These are phyloP conservation scores for Cydia strobilella DNA, from an alignment of 1,140 invertebrate genomes.

Conservation along the genomic window DNA sequence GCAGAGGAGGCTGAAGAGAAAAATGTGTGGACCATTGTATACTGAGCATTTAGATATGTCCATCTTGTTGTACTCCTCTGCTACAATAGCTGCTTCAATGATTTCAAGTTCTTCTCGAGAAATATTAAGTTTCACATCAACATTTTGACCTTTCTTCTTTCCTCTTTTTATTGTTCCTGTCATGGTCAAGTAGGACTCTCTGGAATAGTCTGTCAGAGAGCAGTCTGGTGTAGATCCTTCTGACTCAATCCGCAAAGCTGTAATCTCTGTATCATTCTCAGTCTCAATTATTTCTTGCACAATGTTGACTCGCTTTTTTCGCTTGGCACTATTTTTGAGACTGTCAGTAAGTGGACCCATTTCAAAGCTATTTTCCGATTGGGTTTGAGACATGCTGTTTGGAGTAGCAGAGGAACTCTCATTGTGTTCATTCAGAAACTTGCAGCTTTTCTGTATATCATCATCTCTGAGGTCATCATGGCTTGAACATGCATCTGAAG, in stretches of 20 bases:
- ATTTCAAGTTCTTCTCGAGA: slow-evolving; percentile 86
- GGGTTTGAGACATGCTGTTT: slow-evolving; percentile 76
- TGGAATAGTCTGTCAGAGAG: slow-evolving; percentile 69
- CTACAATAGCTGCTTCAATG: slow-evolving; percentile 83
- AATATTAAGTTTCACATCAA: slow-evolving; percentile 86
- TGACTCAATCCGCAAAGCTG: slow-evolving; percentile 73
- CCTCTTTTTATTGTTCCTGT: slow-evolving; percentile 88
- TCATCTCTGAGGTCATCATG: slow-evolving; percentile 73
- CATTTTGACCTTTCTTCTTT: slow-evolving; percentile 86
- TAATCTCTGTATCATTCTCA: slow-evolving; percentile 78
- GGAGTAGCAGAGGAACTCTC: slow-evolving; percentile 75
- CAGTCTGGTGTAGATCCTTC: slow-evolving; percentile 73
- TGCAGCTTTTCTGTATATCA: slow-evolving; percentile 67
- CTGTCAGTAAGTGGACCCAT: slow-evolving; percentile 74
- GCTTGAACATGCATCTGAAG: slow-evolving; percentile 78
- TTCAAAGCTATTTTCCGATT: slow-evolving; percentile 79
- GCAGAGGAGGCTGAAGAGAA: slow-evolving; percentile 84
- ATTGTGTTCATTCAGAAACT: slow-evolving; percentile 68
- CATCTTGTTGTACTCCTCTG: slow-evolving; percentile 80
- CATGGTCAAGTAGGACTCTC: slow-evolving; percentile 82
- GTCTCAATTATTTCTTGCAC: slow-evolving; percentile 80
- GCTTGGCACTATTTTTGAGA: slow-evolving; percentile 80
- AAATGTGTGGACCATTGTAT: slow-evolving; percentile 84
- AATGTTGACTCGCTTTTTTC: slow-evolving; percentile 83
- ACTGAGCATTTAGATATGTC: slow-evolving; percentile 82